phyloP scores from a whole-genome alignment of 2,113 vertebrate genomes.

The Arvicanthis niloticus region DNA sequence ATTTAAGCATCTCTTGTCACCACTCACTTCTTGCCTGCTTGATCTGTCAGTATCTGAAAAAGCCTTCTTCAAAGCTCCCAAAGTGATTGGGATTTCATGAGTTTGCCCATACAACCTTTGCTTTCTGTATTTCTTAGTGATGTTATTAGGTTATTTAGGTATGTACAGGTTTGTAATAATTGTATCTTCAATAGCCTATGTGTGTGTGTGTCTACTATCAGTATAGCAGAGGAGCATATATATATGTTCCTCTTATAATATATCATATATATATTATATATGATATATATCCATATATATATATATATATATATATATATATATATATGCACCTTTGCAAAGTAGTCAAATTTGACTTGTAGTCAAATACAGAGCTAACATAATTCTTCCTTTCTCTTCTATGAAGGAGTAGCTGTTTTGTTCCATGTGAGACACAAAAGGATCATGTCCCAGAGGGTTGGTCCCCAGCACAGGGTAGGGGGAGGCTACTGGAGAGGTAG shows the following conservation, averaged over 20 bases:
- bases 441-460: no score
- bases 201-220: no score
- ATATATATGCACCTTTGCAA: not conserved
- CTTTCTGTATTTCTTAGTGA: not conserved
- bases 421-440: not conserved
- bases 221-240: no score
- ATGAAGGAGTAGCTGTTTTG: not conserved
- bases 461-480: not conserved
- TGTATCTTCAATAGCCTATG: not conserved
- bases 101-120: not conserved
- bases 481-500: not conserved
- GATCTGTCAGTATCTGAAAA: not conserved
- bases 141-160: not conserved
- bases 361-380: not conserved
- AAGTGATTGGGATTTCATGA: not conserved
- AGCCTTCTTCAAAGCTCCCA: not conserved
- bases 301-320: no score
- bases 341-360: not conserved
- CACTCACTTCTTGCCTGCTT: not conserved
- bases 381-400: not conserved
- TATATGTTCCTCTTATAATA: no score
- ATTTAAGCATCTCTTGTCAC: not conserved
- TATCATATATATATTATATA: no score
- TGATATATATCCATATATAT: no score
- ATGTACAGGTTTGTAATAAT: not conserved